Percentiles rank a stretch among this genome's conserved stretches.
Conservation (phyloP, 1,140 invertebrate species). For the Theocolax elegans region DNA sequence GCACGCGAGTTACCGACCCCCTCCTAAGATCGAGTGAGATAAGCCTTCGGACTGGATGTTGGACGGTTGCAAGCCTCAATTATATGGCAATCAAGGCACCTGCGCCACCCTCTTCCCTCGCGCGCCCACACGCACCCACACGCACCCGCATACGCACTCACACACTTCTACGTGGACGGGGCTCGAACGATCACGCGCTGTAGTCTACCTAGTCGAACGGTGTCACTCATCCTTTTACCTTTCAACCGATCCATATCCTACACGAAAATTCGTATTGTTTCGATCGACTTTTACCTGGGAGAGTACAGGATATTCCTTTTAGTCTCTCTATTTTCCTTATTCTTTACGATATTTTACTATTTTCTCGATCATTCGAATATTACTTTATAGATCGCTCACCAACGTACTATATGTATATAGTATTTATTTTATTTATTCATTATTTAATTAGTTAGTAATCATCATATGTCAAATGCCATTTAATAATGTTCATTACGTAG, state of each 20-base stretch:
- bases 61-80: constrained; percentile 13
- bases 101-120: not conserved
- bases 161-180: no score
- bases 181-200: not conserved
- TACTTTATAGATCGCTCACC: not conserved
- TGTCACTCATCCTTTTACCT: not conserved
- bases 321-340: not conserved
- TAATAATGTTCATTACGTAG: no score
- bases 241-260: not conserved
- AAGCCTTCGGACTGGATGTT: no score
- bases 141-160: no score
- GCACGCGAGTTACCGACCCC: constrained; percentile 9
- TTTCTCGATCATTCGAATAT: not conserved
- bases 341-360: not conserved
- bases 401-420: no score
- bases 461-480: no score
- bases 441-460: no score
- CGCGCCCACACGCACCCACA: no score
- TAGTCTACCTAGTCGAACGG: not conserved
- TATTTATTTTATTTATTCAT: no score
- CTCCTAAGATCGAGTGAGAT: no score
- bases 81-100: constrained; percentile 31
- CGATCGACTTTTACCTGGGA: not conserved
- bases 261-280: not conserved
- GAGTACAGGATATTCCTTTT: not conserved